phyloP scores from a whole-genome alignment of 2,888 invertebrate species.

The Halictus quadricinctus region DNA sequence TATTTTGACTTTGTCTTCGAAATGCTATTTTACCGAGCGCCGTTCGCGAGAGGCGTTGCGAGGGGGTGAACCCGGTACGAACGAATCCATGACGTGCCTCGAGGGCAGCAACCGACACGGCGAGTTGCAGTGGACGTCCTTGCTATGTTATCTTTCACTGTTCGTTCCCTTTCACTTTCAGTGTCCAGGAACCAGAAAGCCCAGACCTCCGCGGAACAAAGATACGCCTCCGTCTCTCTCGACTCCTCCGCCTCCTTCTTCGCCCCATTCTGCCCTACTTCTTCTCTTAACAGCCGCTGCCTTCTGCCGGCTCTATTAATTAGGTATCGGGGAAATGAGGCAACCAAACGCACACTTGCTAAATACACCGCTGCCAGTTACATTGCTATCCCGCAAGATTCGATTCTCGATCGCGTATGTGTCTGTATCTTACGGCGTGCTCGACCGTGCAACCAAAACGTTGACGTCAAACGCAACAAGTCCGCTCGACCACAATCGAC shows the following conservation, averaged over 20 bases:
- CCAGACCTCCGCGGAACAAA: constrained; percentile 74
- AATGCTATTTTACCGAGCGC: constrained; percentile 6
- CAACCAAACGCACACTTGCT: constrained; percentile 12
- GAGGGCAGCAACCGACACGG: constrained; percentile 80
- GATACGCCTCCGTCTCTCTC: constrained; percentile 63
- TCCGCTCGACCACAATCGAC: not conserved
- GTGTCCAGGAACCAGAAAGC: constrained; percentile 78
- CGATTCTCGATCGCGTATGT: constrained; percentile 7
- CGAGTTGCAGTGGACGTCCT: constrained; percentile 81
- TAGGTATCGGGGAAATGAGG: not conserved
- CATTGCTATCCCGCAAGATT: not conserved
- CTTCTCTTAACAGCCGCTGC: constrained; percentile 29
- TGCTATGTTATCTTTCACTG: constrained; percentile 81
- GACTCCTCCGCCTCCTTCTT: not conserved
- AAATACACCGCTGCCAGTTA: not conserved
- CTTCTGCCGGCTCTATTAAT: constrained; percentile 11
- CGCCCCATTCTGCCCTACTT: constrained; percentile 53
- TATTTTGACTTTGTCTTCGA: not conserved
- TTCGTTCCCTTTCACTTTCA: constrained; percentile 82
- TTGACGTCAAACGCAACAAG: constrained; percentile 5
- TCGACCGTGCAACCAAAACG: not conserved
- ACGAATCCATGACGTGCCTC: constrained; percentile 73
- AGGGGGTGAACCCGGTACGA: constrained; percentile 54
- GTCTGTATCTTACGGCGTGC: not conserved
- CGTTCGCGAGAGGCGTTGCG: constrained; percentile 15